Evolutionary conservation across 1,140 invertebrate species (phyloP), one percentile per base, ranked within the genome.

Genomic region (Cotesia chilonis): DNA sequence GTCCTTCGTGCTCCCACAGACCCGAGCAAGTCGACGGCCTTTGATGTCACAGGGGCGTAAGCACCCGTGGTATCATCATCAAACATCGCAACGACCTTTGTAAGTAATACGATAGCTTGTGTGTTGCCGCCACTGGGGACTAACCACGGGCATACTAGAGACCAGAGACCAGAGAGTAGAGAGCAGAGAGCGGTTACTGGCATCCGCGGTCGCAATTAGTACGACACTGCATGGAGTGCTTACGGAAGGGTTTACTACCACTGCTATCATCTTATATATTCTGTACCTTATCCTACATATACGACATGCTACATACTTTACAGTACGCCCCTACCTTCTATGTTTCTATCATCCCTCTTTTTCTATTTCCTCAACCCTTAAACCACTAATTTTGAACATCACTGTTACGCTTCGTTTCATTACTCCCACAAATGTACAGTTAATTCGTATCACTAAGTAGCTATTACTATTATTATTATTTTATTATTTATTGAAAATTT

Each of bases 121-220:
- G 69, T 35, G 69, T 75, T 77, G 76, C 80, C 83, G 81, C 83
- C 80, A 79, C 73, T 83, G 83, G 67, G 79, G 76, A 84, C 84
- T 84, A 82, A 84, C 81, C 82, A 80, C 77, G 77, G 77, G 76
- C 28, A 28, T 28, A 28, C 28, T 28, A 28, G 28, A 28, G 3
- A 28, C 41, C 41, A 3, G 6, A 10, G 41, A 47, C 6, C 10
- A 47, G 41, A 47, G 38, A 7, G 38, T 41, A 41, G 38, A 41
- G 38, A 41, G 5, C 38, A 41, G 75, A 81, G 75, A 83, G 82
- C 80, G 80, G 84, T 85, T 84, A 85, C 81, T 76, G 78, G 78
- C 84, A 85, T 84, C 84, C 84, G 84, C 75, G 84, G 77, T 81
- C 82, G 83, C 82, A 85, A 85, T 85, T 85, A 85, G 83, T 83